These are phyloP conservation scores for Uloborus plumipes DNA, from an alignment of 2,888 invertebrate genomes.

Conservation along the genomic window DNA sequence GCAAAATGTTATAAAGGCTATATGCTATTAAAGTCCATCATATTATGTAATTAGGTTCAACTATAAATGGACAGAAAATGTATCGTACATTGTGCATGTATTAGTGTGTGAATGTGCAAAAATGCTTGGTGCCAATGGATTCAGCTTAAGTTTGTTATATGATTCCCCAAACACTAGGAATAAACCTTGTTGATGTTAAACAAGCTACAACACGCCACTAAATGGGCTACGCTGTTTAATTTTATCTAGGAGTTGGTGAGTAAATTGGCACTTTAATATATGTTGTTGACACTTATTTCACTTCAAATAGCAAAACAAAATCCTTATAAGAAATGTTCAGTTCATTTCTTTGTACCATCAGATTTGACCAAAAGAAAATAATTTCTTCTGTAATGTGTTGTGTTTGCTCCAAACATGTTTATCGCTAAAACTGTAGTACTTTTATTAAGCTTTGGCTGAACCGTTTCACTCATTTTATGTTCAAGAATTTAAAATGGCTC, in stretches of 20 bases:
- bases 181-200: conserved; percentile 66
- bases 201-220: conserved; percentile 66
- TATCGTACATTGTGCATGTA: conserved; percentile 54
- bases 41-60: too few relatives aligned
- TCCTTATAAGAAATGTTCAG: background rate
- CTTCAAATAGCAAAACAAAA: conserved; percentile 44
- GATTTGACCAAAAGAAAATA: too few relatives aligned
- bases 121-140: conserved; percentile 61
- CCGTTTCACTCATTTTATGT: too few relatives aligned
- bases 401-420: too few relatives aligned
- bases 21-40: too few relatives aligned
- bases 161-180: conserved; percentile 67
- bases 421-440: too few relatives aligned
- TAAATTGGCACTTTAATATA: conserved; percentile 63
- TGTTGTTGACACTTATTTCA: conserved; percentile 61
- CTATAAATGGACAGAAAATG: background rate
- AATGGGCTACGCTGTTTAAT: conserved; percentile 66
- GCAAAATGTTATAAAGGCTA: too few relatives aligned
- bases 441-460: too few relatives aligned
- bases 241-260: conserved; percentile 67
- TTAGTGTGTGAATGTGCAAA: conserved; percentile 61
- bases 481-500: too few relatives aligned
- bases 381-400: too few relatives aligned
- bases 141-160: conserved; percentile 64
- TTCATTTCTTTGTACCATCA: too few relatives aligned